These are phyloP conservation scores for Thalassaphorura encarpata DNA, from an alignment of 1,140 invertebrate genomes.

Conservation along the genomic window DNA sequence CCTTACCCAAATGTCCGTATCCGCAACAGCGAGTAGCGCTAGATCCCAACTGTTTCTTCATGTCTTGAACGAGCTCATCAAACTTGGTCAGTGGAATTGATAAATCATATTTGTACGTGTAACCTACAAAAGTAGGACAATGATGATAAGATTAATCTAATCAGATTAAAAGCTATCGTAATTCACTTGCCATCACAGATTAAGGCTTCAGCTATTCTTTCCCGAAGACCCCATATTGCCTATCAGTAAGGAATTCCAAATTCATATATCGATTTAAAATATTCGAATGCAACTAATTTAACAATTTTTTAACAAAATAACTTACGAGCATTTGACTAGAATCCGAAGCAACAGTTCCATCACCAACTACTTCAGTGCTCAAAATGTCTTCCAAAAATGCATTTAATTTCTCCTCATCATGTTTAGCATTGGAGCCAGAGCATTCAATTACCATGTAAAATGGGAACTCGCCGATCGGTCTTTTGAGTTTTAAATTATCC, in stretches of 20 bases:
- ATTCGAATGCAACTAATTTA: too few species aligned
- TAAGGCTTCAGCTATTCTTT: constrained; percentile 71
- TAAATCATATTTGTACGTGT: constrained; percentile 93
- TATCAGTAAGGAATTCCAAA: constrained; percentile 38
- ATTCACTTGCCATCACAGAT: constrained; percentile 64
- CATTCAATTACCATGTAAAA: constrained; percentile 91
- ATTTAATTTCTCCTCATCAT: constrained; percentile 80
- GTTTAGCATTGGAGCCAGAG: constrained; percentile 64
- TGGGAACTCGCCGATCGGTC: constrained; percentile 53
- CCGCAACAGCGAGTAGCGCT: constrained; percentile 55
- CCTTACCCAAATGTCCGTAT: constrained; percentile 80
- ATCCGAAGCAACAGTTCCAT: constrained; percentile 60
- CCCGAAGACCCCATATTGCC: constrained; percentile 73
- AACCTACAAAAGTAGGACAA: too few species aligned
- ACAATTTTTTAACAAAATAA: not conserved
- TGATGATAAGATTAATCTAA: too few species aligned
- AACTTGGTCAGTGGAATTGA: constrained; percentile 75
- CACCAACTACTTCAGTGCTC: constrained; percentile 41
- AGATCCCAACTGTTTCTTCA: constrained; percentile 54
- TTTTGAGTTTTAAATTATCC: constrained; percentile 50
- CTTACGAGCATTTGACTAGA: constrained; percentile 41
- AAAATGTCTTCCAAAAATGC: constrained; percentile 65
- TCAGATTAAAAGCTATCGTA: too few species aligned
- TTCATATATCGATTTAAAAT: too few species aligned
- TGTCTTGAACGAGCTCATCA: constrained; percentile 66